These are phyloP conservation scores for Pristionchus mayeri DNA, from an alignment of 2,888 invertebrate genomes.

Conservation along the genomic window DNA sequence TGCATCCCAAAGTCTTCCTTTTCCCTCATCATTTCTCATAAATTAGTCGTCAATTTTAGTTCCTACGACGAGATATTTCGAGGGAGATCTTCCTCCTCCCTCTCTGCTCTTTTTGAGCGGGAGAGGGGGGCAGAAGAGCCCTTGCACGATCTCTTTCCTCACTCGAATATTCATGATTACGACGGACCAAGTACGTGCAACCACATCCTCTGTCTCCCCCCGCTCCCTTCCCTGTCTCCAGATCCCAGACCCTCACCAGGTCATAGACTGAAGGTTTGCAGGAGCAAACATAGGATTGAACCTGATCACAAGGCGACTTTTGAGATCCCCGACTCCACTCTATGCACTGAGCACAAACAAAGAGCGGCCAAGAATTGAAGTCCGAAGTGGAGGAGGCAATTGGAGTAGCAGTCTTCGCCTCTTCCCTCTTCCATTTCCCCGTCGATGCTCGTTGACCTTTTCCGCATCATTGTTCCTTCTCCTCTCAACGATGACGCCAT, in stretches of 20 bases:
- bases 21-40: slow-evolving; percentile 41
- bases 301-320: slow-evolving; percentile 34
- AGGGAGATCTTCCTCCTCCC: neutral
- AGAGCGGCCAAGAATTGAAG: neutral
- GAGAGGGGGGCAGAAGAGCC: neutral
- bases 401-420: neutral
- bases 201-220: neutral
- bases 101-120: slow-evolving; percentile 34
- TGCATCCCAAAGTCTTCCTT: neutral
- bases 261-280: neutral
- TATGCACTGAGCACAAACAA: slow-evolving; percentile 36
- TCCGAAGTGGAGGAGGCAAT: slow-evolving; percentile 26
- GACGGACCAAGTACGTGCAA: slow-evolving; percentile 30
- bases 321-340: slow-evolving; percentile 13
- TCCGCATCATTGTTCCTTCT: slow-evolving; percentile 30
- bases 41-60: slow-evolving; percentile 36
- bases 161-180: slow-evolving; percentile 42
- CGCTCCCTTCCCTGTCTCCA: no score
- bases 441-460: slow-evolving; percentile 34
- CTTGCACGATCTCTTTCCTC: slow-evolving; percentile 21
- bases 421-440: slow-evolving; percentile 26
- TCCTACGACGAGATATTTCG: neutral
- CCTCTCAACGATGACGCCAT: slow-evolving; percentile 12
- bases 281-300: slow-evolving; percentile 24
- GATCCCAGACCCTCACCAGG: neutral